Base-by-base conservation (phyloP, 2,113 vertebrate genomes). In the Ceyx cyanopectus region DNA sequence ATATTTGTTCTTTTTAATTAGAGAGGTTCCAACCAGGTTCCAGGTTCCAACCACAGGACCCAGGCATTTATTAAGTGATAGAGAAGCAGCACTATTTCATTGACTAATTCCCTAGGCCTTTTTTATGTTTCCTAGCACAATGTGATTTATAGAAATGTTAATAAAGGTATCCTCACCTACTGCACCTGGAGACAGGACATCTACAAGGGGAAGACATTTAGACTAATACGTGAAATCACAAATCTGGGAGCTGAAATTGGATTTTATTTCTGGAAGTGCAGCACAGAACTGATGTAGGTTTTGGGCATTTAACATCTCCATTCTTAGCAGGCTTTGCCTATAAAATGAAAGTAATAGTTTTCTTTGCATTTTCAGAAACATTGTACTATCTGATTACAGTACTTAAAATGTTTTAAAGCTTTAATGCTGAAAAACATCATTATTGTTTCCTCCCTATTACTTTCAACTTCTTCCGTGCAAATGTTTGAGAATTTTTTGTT, bases 1-100 rank as follows among this genome's bases (percentile, higher is more conserved):
- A 87, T 92, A 87, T 95, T 96, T 95, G 94, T 94, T 94, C 92
- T 96, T 92, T 96, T 96, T 95, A 96, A 96, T 95, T 92, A 91
- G 91, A 83, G 75, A 94, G 67, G n/a, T n/a, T n/a, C n/a, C n/a
- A n/a, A n/a, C n/a, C n/a, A n/a, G n/a, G n/a, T 85, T 82, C 60
- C 87, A 82, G 91, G 67, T 77, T 94, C 56, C 85, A 92, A 60
- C 63, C 2, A 11, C 62, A 80, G 87, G 56, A 91, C 85, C 79
- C 63, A 41, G 45, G 82, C 79, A 74, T 89, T 95, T 96, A 95
- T 96, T 95, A 94, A 93, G 80, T 84, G 87, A 83, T 94, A 89
- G 85, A 87, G 91, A 77, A 92, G 68, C 78, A 63, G 79, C 75
- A 68, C 61, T 77, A 78, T 92, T 92, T 96, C 96, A 95, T 96